Base-by-base conservation (phyloP, 1,140 invertebrate genomes). In the Manduca sexta region DNA sequence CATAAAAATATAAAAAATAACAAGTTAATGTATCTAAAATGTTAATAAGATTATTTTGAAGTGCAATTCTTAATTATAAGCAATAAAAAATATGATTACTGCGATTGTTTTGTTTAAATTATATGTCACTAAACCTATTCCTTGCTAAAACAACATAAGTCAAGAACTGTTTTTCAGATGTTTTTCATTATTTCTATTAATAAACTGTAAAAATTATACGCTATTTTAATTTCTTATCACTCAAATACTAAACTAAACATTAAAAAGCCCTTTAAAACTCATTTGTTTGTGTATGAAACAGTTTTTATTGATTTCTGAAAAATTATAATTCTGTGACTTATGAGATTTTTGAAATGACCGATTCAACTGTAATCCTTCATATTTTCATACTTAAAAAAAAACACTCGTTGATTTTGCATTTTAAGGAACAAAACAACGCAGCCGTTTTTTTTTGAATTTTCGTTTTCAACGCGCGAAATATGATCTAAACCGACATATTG, bases 121-220 rank as follows among this genome's bases (percentile, higher is more conserved):
- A 42, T 46, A 46, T 42, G 33, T n/a, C 18, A 45, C 42, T 55
- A 45, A 49, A 2, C 47, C 42, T 55, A 46, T 49, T 55, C 18
- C 52, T 45, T 6, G 17, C 52, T 45, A 48, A 48, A 54, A 45
- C 41, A 45, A 43, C 41, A 45, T 33, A 45, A 49, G 45, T 49
- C 45, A 49, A 30, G 38, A 46, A 55, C 26, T 31, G 15, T 49
- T 43, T 50, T 55, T 46, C 29, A 34, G 35, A 6, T 55, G 31
- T 37, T 55, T 49, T 56, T 50, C 39, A 47, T 49, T 57, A 52
- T 52, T 52, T 49, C 14, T 49, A 49, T 49, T 49, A 58, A 48
- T 53, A 54, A 55, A 50, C 47, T 50, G 31, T 49, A 30, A 49
- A 49, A 47, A 21, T 21, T 21, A 21, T 21, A 21, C 7, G 21